These are phyloP conservation scores for Phoxinus dragarum DNA, from an alignment of 2,797 vertebrate species.

Conservation along the genomic window DNA sequence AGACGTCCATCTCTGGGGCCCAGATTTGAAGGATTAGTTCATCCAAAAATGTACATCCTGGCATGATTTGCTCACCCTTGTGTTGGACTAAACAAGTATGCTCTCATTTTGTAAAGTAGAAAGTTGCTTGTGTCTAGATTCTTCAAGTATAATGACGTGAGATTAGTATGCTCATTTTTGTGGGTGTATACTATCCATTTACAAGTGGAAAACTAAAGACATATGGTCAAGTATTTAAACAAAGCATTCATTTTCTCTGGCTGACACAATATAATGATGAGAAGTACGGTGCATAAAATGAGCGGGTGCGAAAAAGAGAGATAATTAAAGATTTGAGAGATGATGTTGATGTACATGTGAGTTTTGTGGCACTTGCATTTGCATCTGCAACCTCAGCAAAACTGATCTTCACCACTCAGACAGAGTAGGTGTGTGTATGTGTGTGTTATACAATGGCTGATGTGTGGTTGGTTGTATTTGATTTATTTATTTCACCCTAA, in stretches of 20 bases:
- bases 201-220: background rate
- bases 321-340: slow-evolving; percentile 49
- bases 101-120: background rate
- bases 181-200: background rate
- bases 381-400: slow-evolving; percentile 63
- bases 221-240: background rate
- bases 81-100: no score
- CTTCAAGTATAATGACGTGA: background rate
- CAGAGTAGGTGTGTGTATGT: slow-evolving; percentile 32
- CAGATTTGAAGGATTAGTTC: slow-evolving; percentile 6
- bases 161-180: background rate
- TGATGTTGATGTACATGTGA: slow-evolving; percentile 55
- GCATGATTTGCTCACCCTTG: background rate
- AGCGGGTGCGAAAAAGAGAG: slow-evolving; percentile 28
- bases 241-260: background rate
- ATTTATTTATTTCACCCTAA: background rate
- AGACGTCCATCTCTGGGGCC: background rate
- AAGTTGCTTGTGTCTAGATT: slow-evolving; percentile 6
- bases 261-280: slow-evolving; percentile 14
- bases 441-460: background rate
- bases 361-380: slow-evolving; percentile 56
- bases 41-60: background rate
- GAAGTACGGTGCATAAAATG: slow-evolving; percentile 13
- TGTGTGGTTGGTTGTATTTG: background rate
- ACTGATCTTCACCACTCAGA: slow-evolving; percentile 61